Evolutionary conservation across 2,113 vertebrate genomes (phyloP).

Genomic region (Rhinichthys klamathensis): DNA sequence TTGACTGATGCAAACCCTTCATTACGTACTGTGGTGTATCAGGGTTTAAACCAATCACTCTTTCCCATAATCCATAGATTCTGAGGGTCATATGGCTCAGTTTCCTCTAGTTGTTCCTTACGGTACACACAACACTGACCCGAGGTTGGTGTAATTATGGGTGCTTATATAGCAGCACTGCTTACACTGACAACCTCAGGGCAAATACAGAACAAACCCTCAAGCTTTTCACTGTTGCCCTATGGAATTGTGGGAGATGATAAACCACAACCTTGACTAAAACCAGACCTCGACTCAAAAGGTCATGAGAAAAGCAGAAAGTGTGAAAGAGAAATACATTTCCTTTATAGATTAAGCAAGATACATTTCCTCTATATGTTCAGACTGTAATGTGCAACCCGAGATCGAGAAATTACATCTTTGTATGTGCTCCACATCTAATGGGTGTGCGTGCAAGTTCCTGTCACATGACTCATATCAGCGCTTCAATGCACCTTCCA

Average conservation of each 20-base stretch:
- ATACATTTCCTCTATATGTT: background rate
- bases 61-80: background rate
- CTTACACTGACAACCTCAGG: constrained; percentile 30
- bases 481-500: background rate
- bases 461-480: background rate
- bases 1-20: background rate
- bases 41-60: background rate
- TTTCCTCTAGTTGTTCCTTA: background rate
- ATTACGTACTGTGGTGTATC: background rate
- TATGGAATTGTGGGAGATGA: background rate
- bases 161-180: constrained; percentile 6
- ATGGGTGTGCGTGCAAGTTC: background rate
- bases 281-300: background rate
- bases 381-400: background rate
- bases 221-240: background rate
- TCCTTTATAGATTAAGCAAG: constrained; percentile 36
- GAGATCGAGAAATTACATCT: background rate
- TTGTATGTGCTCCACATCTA: background rate
- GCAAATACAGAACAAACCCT: constrained; percentile 12
- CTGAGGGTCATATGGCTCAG: background rate
- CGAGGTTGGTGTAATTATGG: constrained; percentile 2
- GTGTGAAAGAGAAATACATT: constrained; percentile 44
- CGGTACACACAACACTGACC: constrained; percentile 1
- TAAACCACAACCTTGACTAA: constrained; percentile 12
- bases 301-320: constrained; percentile 4